Evolutionary conservation across 2,113 vertebrate genomes (phyloP).

Genomic region (Glaucomys volans): DNA sequence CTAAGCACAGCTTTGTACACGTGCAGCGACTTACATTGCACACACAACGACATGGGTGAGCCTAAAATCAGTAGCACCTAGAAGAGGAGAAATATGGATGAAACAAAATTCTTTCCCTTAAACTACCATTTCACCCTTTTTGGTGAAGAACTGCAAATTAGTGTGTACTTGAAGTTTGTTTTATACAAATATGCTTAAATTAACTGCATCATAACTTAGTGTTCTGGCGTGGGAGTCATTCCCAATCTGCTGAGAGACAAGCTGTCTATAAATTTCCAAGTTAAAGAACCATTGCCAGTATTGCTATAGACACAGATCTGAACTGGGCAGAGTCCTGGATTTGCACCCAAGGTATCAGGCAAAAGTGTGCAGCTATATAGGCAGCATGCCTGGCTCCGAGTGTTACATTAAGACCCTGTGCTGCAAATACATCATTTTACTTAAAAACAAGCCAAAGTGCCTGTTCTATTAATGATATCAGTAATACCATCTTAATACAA

Average conservation of each 20-base stretch:
- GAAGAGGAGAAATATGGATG: background rate
- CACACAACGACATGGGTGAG: too few species aligned
- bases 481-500: background rate
- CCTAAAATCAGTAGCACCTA: background rate
- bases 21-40: accelerated
- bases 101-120: background rate
- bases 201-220: background rate
- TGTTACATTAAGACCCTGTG: background rate
- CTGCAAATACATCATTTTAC: background rate
- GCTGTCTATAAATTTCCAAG: background rate
- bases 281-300: background rate
- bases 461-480: background rate
- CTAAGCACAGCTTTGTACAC: background rate
- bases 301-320: background rate
- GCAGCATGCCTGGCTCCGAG: too few species aligned
- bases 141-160: background rate
- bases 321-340: background rate
- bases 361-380: background rate
- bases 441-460: constrained; percentile 12
- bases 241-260: background rate
- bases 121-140: background rate
- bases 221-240: background rate
- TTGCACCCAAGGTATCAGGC: background rate
- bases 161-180: background rate
- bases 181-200: background rate